phyloP scores from a whole-genome alignment of 2,888 invertebrate species.

The Lasioglossum morio region DNA sequence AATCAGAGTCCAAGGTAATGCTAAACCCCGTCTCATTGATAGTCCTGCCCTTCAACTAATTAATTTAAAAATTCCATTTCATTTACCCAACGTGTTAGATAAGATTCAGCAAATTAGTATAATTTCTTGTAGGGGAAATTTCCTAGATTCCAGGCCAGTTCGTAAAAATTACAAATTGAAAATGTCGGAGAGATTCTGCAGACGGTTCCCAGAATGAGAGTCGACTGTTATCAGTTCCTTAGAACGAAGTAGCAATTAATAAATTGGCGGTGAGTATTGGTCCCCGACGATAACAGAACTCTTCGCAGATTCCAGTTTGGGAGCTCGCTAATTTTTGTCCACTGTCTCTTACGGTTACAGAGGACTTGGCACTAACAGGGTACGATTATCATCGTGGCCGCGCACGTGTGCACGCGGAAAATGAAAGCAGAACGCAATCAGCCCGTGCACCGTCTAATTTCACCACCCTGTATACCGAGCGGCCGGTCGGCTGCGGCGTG shows the following conservation, averaged over 20 bases:
- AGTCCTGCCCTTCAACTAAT: neutral
- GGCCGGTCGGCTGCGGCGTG: slow-evolving; percentile 74
- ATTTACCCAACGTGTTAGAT: neutral
- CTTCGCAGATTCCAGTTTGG: neutral
- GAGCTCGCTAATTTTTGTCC: neutral
- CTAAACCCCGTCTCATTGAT: neutral
- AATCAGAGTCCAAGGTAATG: neutral
- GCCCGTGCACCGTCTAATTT: slow-evolving; percentile 52
- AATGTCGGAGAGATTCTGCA: neutral
- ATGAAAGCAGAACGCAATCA: slow-evolving; percentile 16
- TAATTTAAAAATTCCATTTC: neutral
- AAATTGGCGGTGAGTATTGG: neutral
- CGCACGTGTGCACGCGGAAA: slow-evolving; percentile 23
- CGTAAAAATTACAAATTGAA: neutral
- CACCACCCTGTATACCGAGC: slow-evolving; percentile 66
- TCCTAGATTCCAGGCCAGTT: neutral
- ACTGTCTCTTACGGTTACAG: neutral
- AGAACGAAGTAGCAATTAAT: neutral
- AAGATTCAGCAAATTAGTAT: neutral
- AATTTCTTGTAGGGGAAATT: neutral
- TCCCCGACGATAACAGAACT: neutral
- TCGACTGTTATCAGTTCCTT: neutral
- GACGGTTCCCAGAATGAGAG: neutral
- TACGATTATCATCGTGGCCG: slow-evolving; percentile 22
- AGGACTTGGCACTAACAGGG: neutral